phyloP scores from a whole-genome alignment of 2,113 vertebrate species.

The Uria aalge region DNA sequence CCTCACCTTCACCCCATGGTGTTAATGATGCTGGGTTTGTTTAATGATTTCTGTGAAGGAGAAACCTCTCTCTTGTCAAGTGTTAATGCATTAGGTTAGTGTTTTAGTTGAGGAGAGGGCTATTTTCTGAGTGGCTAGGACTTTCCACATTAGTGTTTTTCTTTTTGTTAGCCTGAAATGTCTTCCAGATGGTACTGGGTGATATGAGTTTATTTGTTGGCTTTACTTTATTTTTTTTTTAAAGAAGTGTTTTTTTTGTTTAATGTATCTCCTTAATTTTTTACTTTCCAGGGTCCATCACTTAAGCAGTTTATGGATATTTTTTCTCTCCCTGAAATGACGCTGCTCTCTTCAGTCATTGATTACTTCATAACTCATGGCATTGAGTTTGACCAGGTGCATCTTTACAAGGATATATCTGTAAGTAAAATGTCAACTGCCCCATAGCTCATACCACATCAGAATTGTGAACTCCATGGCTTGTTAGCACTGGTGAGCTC shows the following conservation, averaged over 20 bases:
- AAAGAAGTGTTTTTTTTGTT: neutral
- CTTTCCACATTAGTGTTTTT: neutral
- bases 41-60: neutral
- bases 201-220: neutral
- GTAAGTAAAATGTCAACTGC: constrained; percentile 54
- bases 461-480: neutral
- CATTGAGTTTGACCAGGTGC: constrained; percentile 82
- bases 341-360: constrained; percentile 79
- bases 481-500: neutral
- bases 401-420: constrained; percentile 82
- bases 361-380: constrained; percentile 77
- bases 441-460: neutral
- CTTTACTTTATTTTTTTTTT: neutral
- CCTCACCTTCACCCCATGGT: neutral
- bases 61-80: neutral
- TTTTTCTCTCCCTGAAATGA: constrained; percentile 84
- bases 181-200: neutral
- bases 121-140: neutral
- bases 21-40: neutral
- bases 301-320: constrained; percentile 86
- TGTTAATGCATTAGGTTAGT: neutral
- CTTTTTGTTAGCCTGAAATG: neutral
- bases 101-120: neutral
- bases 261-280: neutral
- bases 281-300: constrained; percentile 73